A percentile compares a stretch with the other conserved stretches of the same genome.
Conservation (phyloP, 2,113 vertebrate genomes). For the crab-eating macaque (Macaca fascicularis) region DNA sequence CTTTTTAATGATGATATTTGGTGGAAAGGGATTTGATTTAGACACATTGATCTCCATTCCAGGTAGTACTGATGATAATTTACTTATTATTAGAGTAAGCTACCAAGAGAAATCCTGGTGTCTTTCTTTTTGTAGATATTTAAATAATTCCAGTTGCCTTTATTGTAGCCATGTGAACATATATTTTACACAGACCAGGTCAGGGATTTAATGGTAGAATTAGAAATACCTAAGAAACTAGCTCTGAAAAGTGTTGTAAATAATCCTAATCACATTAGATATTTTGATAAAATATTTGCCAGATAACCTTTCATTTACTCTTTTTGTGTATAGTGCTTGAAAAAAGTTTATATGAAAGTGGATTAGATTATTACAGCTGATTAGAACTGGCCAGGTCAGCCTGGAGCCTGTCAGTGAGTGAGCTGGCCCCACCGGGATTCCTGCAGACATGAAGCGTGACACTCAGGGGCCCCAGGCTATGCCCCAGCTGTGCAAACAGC, state of each 20-base stretch:
- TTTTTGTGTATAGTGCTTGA: background rate
- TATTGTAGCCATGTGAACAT: background rate
- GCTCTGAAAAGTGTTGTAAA: background rate
- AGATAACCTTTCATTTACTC: background rate
- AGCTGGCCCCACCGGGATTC: background rate
- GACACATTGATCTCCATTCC: background rate
- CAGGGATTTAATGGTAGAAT: background rate
- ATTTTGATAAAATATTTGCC: background rate
- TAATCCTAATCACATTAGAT: background rate
- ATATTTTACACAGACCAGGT: background rate
- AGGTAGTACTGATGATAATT: accelerated
- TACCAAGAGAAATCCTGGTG: background rate
- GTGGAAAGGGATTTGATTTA: background rate
- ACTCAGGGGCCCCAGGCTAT: background rate
- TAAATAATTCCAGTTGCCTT: background rate
- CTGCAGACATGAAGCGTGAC: accelerated
- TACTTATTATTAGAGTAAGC: background rate
- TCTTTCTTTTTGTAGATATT: background rate
- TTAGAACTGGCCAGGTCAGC: background rate
- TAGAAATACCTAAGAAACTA: background rate
- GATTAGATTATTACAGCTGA: no score
- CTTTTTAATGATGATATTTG: background rate
- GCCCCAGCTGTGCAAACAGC: background rate
- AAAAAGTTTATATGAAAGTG: background rate
- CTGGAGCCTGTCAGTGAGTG: background rate